phyloP scores from a whole-genome alignment of 53 echinoderm and acorn worm genomes.

The Luidia sarsii region DNA sequence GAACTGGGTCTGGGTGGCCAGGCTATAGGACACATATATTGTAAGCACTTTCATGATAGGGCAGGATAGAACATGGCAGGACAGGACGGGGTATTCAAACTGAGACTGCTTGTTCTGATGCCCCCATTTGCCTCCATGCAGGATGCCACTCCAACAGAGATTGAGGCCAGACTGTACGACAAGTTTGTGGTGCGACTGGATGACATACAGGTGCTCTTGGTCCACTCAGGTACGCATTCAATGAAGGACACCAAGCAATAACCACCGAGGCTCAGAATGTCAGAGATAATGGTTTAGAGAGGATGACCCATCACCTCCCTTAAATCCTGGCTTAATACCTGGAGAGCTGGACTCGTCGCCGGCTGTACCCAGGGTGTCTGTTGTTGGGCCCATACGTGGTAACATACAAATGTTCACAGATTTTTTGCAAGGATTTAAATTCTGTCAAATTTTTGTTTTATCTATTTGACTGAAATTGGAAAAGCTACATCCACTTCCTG shows the following conservation, averaged over 20 bases:
- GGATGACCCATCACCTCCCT: neutral
- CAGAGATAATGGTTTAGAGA: neutral
- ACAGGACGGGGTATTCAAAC: neutral
- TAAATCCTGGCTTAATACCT: neutral
- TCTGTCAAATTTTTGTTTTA: neutral
- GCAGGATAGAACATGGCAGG: too few species aligned
- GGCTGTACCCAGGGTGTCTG: neutral
- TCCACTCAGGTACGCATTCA: slow-evolving; percentile 65
- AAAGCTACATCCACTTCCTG: too few species aligned
- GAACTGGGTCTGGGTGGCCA: too few species aligned
- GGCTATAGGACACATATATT: too few species aligned
- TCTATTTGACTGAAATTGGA: too few species aligned
- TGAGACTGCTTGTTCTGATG: neutral
- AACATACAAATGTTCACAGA: too few species aligned
- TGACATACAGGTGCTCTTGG: slow-evolving; percentile 88
- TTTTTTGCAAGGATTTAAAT: too few species aligned
- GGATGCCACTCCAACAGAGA: slow-evolving; percentile 97
- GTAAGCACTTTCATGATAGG: too few species aligned
- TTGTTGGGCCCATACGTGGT: slow-evolving; percentile 18
- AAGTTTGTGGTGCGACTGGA: slow-evolving; percentile 86
- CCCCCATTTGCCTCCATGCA: slow-evolving; percentile 8
- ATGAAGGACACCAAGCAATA: neutral
- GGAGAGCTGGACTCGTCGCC: slow-evolving; percentile 29
- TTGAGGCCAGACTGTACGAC: slow-evolving; percentile 90
- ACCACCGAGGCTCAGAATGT: neutral